Percentiles rank a stretch among this genome's conserved stretches.
These are phyloP conservation scores for Poecilia wingei DNA, from an alignment of 2,797 vertebrate genomes.

Conservation along the genomic window DNA sequence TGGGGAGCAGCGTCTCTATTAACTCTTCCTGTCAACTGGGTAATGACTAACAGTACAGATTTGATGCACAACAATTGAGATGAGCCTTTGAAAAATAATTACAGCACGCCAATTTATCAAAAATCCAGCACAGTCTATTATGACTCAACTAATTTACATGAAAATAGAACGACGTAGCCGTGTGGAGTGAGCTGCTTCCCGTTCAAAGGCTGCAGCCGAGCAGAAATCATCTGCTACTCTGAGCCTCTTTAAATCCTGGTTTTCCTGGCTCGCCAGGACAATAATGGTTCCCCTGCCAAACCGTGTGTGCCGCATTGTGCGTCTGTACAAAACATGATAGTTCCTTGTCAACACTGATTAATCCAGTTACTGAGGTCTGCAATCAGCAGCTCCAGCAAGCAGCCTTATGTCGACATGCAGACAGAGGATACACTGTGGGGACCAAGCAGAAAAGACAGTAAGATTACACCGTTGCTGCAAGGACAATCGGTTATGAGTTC, in stretches of 20 bases:
- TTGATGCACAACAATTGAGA: conserved; percentile 1
- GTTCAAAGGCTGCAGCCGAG: conserved; percentile 10
- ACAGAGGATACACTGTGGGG: background rate
- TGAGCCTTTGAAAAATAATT: conserved; percentile 16
- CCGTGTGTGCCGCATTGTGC: conserved; percentile 5
- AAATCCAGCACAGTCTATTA: background rate
- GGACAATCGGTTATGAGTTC: conserved; percentile 6
- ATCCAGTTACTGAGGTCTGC: conserved; percentile 54
- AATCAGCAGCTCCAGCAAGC: conserved; percentile 41
- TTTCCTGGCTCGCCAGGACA: conserved; percentile 4
- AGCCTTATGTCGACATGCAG: conserved; percentile 21
- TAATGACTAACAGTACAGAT: conserved; percentile 18
- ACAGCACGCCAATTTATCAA: background rate
- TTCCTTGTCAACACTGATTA: conserved; percentile 63
- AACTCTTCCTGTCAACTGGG: background rate
- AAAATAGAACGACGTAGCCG: background rate
- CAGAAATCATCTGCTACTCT: conserved; percentile 15
- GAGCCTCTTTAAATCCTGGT: conserved; percentile 13
- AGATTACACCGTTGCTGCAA: conserved; percentile 16
- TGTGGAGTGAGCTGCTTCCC: background rate
- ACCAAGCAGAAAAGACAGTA: background rate
- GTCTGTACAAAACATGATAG: conserved; percentile 10
- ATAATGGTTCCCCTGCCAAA: conserved; percentile 9
- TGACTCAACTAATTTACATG: background rate
- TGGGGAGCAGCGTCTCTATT: background rate